Conservation (phyloP, 2,797 vertebrate species). For the Mormyrus hasselquistii region DNA sequence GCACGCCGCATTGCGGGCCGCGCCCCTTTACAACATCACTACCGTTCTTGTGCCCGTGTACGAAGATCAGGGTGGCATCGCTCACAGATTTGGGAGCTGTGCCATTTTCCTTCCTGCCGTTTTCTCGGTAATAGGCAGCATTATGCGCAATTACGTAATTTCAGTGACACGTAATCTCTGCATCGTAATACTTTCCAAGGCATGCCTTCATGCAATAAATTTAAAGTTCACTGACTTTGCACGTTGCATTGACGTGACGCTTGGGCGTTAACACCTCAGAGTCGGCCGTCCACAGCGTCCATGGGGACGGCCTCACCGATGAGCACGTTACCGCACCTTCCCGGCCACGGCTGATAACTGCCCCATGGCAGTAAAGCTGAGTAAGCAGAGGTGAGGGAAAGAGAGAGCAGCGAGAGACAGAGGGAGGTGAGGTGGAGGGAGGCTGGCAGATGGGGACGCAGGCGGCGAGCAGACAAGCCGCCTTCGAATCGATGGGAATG, state of each 20-base stretch:
- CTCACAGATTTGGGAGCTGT: neutral
- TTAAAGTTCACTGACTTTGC: neutral
- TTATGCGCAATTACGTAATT: neutral
- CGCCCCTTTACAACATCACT: neutral
- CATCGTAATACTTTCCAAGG: neutral
- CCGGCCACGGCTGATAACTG: neutral
- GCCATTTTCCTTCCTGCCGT: neutral
- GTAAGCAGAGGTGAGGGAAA: constrained; percentile 33
- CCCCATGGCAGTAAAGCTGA: constrained; percentile 10
- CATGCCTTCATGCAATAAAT: neutral
- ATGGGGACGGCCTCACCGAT: neutral
- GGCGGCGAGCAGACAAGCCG: neutral
- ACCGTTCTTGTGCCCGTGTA: neutral
- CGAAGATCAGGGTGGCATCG: neutral
- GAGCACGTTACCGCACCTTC: neutral
- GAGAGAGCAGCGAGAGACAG: constrained; percentile 33
- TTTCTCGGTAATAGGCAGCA: neutral
- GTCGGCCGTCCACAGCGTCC: neutral
- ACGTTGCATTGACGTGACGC: neutral
- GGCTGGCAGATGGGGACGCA: constrained; percentile 28
- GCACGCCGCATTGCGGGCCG: neutral
- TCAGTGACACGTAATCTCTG: neutral
- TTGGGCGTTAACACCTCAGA: neutral
- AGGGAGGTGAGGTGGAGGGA: constrained; percentile 21
- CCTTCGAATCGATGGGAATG: neutral